phyloP scores from a whole-genome alignment of 2,888 invertebrate genomes.

The Ecliptopera silaceata region DNA sequence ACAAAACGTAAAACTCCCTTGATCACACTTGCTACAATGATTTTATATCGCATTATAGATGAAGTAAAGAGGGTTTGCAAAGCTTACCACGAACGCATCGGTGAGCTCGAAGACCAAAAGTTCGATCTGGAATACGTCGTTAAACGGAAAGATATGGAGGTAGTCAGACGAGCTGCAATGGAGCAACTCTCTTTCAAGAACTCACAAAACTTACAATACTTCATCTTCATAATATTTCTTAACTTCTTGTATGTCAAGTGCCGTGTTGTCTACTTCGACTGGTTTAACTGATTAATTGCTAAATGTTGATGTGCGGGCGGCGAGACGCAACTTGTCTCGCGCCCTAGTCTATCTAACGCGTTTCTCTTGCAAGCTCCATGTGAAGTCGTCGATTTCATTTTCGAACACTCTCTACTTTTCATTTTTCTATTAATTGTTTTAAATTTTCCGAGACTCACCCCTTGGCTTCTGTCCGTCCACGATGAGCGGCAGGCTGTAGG shows the following conservation, averaged over 20 bases:
- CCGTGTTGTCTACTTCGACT: constrained; percentile 72
- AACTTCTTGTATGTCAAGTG: constrained; percentile 70
- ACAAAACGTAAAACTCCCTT: constrained; percentile 48
- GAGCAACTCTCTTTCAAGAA: constrained; percentile 66
- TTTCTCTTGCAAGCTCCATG: constrained; percentile 70
- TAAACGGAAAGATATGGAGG: constrained; percentile 99
- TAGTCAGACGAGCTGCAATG: constrained; percentile 83
- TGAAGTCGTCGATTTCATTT: constrained; percentile 62
- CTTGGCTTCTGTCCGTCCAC: constrained; percentile 62
- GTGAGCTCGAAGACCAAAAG: constrained; percentile 95
- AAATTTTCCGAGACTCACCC: constrained; percentile 64
- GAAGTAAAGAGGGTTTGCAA: constrained; percentile 89
- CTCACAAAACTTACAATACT: constrained; percentile 63
- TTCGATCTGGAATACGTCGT: constrained; percentile 99
- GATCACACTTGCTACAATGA: constrained; percentile 44
- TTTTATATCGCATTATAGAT: constrained; percentile 85
- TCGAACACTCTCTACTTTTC: constrained; percentile 65
- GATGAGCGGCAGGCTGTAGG: constrained; percentile 42
- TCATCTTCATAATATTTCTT: constrained; percentile 59
- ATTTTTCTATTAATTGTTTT: constrained; percentile 52
- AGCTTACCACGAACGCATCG: constrained; percentile 95
- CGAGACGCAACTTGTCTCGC: constrained; percentile 42
- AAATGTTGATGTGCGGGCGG: constrained; percentile 57
- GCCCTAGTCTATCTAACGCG: constrained; percentile 65
- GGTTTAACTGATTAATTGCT: constrained; percentile 64